Evolutionary conservation across 2,797 vertebrate genomes (phyloP).

Genomic region (Syngnathus acus): DNA sequence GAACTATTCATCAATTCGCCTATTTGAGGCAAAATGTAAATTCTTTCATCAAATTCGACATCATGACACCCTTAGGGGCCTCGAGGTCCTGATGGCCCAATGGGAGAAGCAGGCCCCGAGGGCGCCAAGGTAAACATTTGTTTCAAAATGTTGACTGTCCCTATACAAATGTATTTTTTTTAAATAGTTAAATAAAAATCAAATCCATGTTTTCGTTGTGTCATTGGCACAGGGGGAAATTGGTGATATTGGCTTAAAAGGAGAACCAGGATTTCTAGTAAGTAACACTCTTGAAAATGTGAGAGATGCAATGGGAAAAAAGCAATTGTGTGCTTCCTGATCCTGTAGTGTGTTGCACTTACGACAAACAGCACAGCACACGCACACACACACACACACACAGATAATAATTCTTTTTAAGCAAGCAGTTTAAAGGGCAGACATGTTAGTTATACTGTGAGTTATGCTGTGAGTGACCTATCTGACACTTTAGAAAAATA

Average conservation of each 20-base stretch:
- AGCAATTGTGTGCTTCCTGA: neutral
- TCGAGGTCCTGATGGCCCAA: conserved; percentile 79
- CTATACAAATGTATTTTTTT: neutral
- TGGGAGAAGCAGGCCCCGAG: conserved; percentile 80
- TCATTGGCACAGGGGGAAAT: conserved; percentile 78
- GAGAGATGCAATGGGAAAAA: neutral
- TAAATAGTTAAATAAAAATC: no score
- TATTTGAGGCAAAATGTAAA: conserved; percentile 1
- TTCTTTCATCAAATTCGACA: conserved; percentile 16
- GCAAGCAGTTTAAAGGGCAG: no score
- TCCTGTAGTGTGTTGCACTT: neutral
- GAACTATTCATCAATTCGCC: neutral
- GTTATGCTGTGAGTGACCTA: no score
- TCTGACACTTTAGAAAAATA: no score
- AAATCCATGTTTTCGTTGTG: neutral
- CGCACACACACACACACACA: neutral
- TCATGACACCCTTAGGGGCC: conserved; percentile 75
- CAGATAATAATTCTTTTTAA: no score
- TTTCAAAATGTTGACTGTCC: neutral
- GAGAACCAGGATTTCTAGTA: conserved; percentile 80
- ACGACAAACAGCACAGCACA: neutral
- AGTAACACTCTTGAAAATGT: conserved; percentile 47
- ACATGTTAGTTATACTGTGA: no score
- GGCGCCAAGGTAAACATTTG: conserved; percentile 78
- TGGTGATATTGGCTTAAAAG: conserved; percentile 79